Conservation (phyloP, 1,140 invertebrate genomes). For the Drosophila elegans region DNA sequence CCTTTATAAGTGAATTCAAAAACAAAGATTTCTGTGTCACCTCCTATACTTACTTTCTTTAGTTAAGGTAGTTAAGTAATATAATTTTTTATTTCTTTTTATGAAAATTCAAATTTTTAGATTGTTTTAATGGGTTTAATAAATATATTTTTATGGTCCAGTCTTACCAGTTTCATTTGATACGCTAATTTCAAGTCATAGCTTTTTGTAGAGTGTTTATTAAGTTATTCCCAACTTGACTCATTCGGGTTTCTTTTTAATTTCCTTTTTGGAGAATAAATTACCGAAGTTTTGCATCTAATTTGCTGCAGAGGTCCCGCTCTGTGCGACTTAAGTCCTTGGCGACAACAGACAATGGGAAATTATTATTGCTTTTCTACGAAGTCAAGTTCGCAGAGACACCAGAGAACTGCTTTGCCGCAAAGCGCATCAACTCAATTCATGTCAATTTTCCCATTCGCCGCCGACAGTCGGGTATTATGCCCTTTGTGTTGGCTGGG, state of each 20-base stretch:
- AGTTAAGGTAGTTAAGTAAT: too few species aligned
- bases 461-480: slow-evolving; percentile 24
- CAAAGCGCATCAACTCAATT: slow-evolving; percentile 49
- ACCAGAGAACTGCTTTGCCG: slow-evolving; percentile 19
- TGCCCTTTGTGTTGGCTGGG: slow-evolving; percentile 25
- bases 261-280: slow-evolving; percentile 24
- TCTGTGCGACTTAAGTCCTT: slow-evolving; percentile 14
- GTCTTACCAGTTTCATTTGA: too few species aligned
- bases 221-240: background rate
- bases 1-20: too few species aligned
- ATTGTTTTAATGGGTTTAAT: too few species aligned
- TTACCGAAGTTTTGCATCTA: slow-evolving; percentile 28
- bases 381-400: slow-evolving; percentile 15
- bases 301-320: slow-evolving; percentile 16
- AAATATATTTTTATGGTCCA: too few species aligned
- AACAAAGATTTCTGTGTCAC: too few species aligned
- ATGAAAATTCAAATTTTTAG: too few species aligned
- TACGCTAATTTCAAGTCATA: too few species aligned
- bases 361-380: slow-evolving; percentile 23
- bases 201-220: background rate
- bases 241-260: slow-evolving; percentile 29
- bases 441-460: slow-evolving; percentile 47
- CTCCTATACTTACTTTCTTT: too few species aligned
- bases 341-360: slow-evolving; percentile 12
- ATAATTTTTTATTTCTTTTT: too few species aligned